A percentile compares a stretch with the other conserved stretches of the same genome.
phyloP scores from a whole-genome alignment of 2,888 invertebrate species.

The Drosophila affinis region DNA sequence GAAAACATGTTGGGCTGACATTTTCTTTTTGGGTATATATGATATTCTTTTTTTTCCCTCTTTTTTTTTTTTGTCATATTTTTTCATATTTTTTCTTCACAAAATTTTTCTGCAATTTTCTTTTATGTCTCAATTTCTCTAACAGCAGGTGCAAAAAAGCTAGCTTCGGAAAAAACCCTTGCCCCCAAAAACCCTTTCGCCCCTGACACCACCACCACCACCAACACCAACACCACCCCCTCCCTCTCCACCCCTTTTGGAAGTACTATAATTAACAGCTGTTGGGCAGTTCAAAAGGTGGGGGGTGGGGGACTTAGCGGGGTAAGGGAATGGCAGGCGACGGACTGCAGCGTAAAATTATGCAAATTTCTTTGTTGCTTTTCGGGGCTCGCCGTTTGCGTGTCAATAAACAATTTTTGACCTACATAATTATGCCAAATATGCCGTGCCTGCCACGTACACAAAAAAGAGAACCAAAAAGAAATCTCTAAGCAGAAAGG shows the following conservation, averaged over 20 bases:
- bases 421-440: conserved; percentile 82
- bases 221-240: conserved; percentile 25
- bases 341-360: conserved; percentile 74
- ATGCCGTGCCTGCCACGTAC: conserved; percentile 71
- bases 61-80: conserved; percentile 44
- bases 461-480: conserved; percentile 25
- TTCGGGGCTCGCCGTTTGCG: conserved; percentile 70
- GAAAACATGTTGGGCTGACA: conserved; percentile 70
- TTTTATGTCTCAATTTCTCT: conserved; percentile 69
- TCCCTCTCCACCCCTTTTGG: conserved; percentile 9
- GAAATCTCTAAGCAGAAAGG: conserved; percentile 78
- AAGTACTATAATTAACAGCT: conserved; percentile 75
- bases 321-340: background rate
- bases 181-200: conserved; percentile 45
- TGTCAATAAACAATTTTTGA: conserved; percentile 83
- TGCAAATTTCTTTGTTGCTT: conserved; percentile 76
- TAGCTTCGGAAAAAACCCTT: conserved; percentile 35
- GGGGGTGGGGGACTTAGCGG: conserved; percentile 10
- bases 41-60: conserved; percentile 25
- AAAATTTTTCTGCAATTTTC: conserved; percentile 17
- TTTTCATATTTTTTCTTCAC: conserved; percentile 32
- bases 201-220: conserved; percentile 38
- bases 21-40: conserved; percentile 32
- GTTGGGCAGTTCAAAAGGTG: conserved; percentile 49
- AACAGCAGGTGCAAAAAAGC: conserved; percentile 74